Conservation (phyloP, 2,888 invertebrate species). For the Amiota mariae region DNA sequence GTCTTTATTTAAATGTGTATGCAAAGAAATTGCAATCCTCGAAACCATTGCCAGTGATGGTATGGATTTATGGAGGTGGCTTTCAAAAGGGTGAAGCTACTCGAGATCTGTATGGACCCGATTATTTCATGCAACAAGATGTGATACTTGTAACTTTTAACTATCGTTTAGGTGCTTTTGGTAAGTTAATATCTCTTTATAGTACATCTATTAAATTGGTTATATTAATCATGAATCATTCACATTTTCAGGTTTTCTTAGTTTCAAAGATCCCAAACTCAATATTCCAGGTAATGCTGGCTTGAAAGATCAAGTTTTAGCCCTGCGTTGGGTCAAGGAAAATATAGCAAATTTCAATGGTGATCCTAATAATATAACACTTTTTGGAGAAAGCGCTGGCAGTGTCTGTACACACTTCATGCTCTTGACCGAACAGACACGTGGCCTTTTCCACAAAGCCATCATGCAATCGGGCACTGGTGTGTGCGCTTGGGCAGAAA, state of each 20-base stretch:
- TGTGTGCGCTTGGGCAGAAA: slow-evolving; percentile 64
- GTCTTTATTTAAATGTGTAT: slow-evolving; percentile 74
- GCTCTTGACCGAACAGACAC: slow-evolving; percentile 74
- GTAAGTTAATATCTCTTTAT: slow-evolving; percentile 46
- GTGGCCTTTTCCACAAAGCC: slow-evolving; percentile 71
- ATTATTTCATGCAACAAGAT: slow-evolving; percentile 72
- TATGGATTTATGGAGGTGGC: slow-evolving; percentile 75
- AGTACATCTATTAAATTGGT: background rate
- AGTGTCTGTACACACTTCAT: slow-evolving; percentile 73
- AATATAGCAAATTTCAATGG: slow-evolving; percentile 75
- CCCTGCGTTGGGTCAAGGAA: slow-evolving; percentile 75
- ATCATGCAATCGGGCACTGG: slow-evolving; percentile 70
- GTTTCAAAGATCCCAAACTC: slow-evolving; percentile 73
- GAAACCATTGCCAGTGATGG: slow-evolving; percentile 69
- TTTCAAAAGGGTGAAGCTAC: slow-evolving; percentile 72
- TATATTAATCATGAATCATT: background rate
- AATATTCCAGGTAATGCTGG: slow-evolving; percentile 76
- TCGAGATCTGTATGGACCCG: slow-evolving; percentile 69
- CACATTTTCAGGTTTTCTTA: slow-evolving; percentile 73
- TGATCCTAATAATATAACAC: slow-evolving; percentile 74
- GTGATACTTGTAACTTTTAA: slow-evolving; percentile 74
- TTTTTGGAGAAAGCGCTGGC: slow-evolving; percentile 76
- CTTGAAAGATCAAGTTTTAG: slow-evolving; percentile 75
- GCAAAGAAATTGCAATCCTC: slow-evolving; percentile 55
- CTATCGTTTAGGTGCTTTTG: slow-evolving; percentile 74